phyloP scores from a whole-genome alignment of 2,888 invertebrate genomes.

The Apantesis nais region DNA sequence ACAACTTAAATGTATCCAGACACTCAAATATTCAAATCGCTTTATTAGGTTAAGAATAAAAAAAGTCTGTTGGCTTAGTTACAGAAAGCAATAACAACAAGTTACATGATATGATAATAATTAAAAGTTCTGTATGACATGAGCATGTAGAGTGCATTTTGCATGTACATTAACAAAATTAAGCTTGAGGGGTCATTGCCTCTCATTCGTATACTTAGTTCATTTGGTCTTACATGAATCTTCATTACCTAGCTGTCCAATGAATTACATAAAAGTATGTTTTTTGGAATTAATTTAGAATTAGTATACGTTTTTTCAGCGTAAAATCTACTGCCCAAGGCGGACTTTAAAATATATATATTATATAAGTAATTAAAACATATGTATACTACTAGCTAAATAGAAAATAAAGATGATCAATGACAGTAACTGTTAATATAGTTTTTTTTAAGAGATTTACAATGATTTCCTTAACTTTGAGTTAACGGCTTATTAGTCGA shows the following conservation, averaged over 20 bases:
- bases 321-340: neutral
- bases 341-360: neutral
- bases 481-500: too few relatives aligned
- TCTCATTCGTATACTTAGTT: neutral
- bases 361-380: neutral
- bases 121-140: neutral
- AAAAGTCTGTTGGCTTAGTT: neutral
- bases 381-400: too few relatives aligned
- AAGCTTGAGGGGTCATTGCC: neutral
- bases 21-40: neutral
- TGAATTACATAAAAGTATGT: neutral
- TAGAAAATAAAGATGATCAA: neutral
- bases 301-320: too few relatives aligned
- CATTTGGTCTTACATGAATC: neutral
- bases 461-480: too few relatives aligned
- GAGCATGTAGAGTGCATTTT: too few relatives aligned
- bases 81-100: neutral
- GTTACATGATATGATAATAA: neutral
- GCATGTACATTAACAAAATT: neutral
- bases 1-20: neutral
- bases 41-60: neutral
- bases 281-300: neutral
- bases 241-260: neutral
- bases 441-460: too few relatives aligned
- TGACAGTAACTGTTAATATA: neutral